phyloP scores from a whole-genome alignment of 2,797 vertebrate species.

The Sebastes vulpes region DNA sequence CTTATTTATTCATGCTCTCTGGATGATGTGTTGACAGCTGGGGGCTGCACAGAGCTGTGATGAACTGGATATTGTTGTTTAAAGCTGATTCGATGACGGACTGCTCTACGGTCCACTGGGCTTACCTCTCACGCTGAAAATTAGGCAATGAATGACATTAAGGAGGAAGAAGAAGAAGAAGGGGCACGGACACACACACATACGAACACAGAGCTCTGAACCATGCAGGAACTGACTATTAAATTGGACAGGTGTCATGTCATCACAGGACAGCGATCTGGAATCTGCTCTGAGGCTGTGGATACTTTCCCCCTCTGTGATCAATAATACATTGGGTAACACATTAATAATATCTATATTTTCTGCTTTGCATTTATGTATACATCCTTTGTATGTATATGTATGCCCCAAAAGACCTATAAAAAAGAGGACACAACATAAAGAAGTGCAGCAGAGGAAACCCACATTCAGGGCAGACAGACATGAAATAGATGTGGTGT shows the following conservation, averaged over 20 bases:
- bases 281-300: slow-evolving; percentile 26
- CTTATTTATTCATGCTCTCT: slow-evolving; percentile 70
- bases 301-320: not conserved
- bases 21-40: slow-evolving; percentile 70
- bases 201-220: not conserved
- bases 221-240: not conserved
- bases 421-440: not conserved
- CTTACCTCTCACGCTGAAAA: slow-evolving; percentile 38
- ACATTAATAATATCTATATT: slow-evolving; percentile 7
- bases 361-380: slow-evolving; percentile 6
- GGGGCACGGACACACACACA: not conserved
- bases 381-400: not conserved
- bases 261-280: slow-evolving; percentile 4
- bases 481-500: not conserved
- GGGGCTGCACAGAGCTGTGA: slow-evolving; percentile 14
- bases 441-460: not conserved
- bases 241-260: slow-evolving; percentile 32
- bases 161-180: not conserved
- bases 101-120: slow-evolving; percentile 20
- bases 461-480: not conserved
- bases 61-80: slow-evolving; percentile 63
- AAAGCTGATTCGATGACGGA: slow-evolving; percentile 19
- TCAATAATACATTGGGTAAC: slow-evolving; percentile 24
- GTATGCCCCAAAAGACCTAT: not conserved
- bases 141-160: slow-evolving; percentile 54